A percentile compares a stretch with the other conserved stretches of the same genome.
phyloP scores from a whole-genome alignment of 2,797 vertebrate genomes.

The Acropternis orthonyx region DNA sequence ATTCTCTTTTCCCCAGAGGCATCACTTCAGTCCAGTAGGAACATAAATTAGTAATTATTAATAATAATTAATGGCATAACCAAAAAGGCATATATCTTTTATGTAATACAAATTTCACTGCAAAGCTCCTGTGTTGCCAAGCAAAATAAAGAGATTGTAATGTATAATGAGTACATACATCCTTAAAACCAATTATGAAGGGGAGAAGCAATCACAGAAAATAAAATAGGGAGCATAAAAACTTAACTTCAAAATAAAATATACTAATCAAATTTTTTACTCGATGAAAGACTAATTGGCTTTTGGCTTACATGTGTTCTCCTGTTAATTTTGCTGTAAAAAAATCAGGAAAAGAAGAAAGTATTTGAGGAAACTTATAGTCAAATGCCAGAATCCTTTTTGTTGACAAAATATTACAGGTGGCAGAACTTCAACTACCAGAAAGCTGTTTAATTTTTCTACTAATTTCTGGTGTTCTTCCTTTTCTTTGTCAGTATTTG shows the following conservation, averaged over 20 bases:
- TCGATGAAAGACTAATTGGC: not conserved
- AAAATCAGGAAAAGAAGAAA: not conserved
- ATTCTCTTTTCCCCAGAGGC: not conserved
- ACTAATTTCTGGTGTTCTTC: not conserved
- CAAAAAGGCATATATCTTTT: not conserved
- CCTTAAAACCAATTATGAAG: conserved; percentile 10
- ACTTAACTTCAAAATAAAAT: not conserved
- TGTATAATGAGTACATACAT: not conserved
- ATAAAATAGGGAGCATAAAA: not conserved
- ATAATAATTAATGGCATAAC: not conserved
- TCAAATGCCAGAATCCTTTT: conserved; percentile 9
- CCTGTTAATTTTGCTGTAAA: conserved; percentile 34
- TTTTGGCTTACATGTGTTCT: conserved; percentile 32
- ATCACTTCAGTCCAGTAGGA: not conserved
- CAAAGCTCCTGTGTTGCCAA: not conserved
- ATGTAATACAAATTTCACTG: not conserved
- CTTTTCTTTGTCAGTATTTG: not conserved
- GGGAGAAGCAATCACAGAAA: not conserved
- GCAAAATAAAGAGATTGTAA: not conserved
- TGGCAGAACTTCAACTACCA: not conserved
- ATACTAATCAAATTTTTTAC: not conserved
- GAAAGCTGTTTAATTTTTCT: not conserved
- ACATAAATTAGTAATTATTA: not conserved
- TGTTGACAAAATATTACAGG: not conserved
- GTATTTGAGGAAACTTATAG: not conserved